phyloP scores from a whole-genome alignment of 2,888 invertebrate genomes.

The Melipona beecheii region DNA sequence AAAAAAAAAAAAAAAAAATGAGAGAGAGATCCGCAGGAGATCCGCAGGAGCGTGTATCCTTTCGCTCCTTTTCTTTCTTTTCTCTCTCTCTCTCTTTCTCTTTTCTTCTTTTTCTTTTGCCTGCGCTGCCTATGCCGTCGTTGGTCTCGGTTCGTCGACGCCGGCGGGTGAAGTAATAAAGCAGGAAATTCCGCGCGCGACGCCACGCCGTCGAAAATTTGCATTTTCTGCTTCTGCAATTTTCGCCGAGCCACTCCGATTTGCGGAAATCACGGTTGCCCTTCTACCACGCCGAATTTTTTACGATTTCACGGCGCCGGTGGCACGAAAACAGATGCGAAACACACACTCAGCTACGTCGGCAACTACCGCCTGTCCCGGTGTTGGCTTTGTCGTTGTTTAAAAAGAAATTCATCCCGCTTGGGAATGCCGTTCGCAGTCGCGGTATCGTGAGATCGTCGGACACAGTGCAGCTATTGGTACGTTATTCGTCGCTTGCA shows the following conservation, averaged over 20 bases:
- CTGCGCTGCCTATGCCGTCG: not conserved
- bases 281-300: not conserved
- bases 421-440: too few species aligned
- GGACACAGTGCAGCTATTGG: too few species aligned
- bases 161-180: conserved; percentile 18
- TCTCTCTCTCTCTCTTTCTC: not conserved
- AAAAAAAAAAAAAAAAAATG: conserved; percentile 9
- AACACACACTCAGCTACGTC: not conserved
- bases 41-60: conserved; percentile 29
- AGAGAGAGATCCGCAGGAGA: not conserved
- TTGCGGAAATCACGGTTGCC: not conserved
- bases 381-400: not conserved
- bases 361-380: not conserved
- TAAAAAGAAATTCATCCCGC: not conserved
- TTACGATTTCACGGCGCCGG: conserved; percentile 7
- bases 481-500: too few species aligned
- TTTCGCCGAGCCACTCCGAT: conserved; percentile 1
- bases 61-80: conserved; percentile 1
- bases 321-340: not conserved
- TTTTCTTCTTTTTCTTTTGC: not conserved
- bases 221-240: conserved; percentile 1
- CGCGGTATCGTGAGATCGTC: too few species aligned
- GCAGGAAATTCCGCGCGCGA: conserved; percentile 23
- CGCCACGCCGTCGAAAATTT: conserved; percentile 23
- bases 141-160: not conserved